Conservation (phyloP, 2,888 invertebrate species). For the Crepidodera aurea region DNA sequence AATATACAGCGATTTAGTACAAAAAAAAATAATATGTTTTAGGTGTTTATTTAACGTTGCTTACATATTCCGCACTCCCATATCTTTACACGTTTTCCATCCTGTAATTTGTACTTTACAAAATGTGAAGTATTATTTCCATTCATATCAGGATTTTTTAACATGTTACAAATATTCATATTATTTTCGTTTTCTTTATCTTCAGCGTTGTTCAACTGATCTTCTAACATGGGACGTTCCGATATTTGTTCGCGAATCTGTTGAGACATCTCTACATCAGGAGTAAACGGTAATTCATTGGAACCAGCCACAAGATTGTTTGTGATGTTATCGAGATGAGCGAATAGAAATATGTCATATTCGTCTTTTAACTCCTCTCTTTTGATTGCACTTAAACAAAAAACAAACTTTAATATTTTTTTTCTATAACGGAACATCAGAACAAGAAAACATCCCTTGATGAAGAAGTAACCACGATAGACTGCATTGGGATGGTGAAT, state of each 20-base stretch:
- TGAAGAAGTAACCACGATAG: no score
- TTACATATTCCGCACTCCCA: conserved; percentile 81
- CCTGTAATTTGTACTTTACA: conserved; percentile 72
- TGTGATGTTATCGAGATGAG: conserved; percentile 46
- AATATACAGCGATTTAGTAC: background rate
- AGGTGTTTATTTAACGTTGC: conserved; percentile 44
- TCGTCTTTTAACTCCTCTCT: conserved; percentile 51
- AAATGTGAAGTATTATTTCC: conserved; percentile 63
- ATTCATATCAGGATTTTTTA: background rate
- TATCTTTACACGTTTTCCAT: conserved; percentile 73
- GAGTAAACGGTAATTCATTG: conserved; percentile 37
- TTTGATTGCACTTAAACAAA: conserved; percentile 45
- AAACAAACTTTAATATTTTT: no score
- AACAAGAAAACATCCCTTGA: no score
- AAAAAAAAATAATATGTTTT: no score
- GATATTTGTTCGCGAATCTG: conserved; percentile 3
- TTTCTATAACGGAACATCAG: no score
- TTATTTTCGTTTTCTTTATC: conserved; percentile 26
- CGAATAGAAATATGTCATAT: conserved; percentile 50
- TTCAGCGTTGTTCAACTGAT: background rate
- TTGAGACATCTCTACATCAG: conserved; percentile 32
- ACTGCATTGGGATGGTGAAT: no score
- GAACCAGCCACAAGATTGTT: conserved; percentile 31
- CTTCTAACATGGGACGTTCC: background rate
- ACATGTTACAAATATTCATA: conserved; percentile 13